These are phyloP conservation scores for Macquaria ambigua DNA, from an alignment of 2,113 vertebrate species.

Conservation along the genomic window DNA sequence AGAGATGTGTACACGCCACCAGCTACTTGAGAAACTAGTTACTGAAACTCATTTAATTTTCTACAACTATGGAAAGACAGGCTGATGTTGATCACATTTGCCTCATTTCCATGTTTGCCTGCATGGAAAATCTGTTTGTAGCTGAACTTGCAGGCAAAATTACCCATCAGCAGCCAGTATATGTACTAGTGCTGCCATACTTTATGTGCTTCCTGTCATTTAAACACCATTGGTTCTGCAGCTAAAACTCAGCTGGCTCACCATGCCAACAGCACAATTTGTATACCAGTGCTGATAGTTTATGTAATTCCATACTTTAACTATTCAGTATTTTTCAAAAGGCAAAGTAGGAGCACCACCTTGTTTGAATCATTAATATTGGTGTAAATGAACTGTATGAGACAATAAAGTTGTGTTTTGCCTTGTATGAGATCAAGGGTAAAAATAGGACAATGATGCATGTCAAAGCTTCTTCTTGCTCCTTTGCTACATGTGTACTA, in stretches of 20 bases:
- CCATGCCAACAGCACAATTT: background rate
- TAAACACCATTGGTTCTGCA: conserved; percentile 29
- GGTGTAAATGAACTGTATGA: background rate
- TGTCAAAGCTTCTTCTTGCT: background rate
- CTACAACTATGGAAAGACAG: background rate
- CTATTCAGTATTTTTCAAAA: background rate
- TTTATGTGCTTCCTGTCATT: conserved; percentile 9
- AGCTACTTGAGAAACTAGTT: background rate
- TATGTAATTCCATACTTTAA: background rate
- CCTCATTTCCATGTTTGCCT: conserved; percentile 33
- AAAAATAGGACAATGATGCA: background rate
- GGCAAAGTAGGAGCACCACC: background rate
- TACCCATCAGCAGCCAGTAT: conserved; percentile 6
- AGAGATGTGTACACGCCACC: background rate
- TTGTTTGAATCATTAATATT: background rate
- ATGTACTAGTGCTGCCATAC: background rate
- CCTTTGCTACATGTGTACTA: background rate
- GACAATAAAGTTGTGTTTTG: conserved; percentile 1
- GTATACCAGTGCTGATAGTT: background rate
- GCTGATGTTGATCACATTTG: conserved; percentile 35
- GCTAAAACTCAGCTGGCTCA: conserved; percentile 20
- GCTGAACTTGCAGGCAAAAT: conserved; percentile 19
- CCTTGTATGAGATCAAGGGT: background rate
- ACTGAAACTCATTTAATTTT: conserved; percentile 28
- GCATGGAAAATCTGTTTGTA: conserved; percentile 25